Evolutionary conservation across 2,797 vertebrate genomes (phyloP).

Genomic region (Arrhamphus sclerolepis): DNA sequence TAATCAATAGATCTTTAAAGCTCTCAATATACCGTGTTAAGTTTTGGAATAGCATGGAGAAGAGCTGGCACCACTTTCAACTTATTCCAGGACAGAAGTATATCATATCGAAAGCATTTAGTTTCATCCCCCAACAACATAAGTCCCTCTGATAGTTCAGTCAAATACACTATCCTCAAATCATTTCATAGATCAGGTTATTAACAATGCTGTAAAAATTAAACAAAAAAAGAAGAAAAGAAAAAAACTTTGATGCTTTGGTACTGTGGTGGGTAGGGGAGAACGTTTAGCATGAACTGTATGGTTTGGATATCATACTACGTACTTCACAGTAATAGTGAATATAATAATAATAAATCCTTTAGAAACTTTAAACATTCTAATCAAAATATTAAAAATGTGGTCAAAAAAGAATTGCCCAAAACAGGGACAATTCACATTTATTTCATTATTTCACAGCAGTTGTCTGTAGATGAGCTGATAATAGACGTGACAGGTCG

Average conservation of each 20-base stretch:
- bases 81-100: conserved; percentile 73
- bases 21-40: conserved; percentile 87
- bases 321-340: too few species aligned
- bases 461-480: conserved; percentile 13
- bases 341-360: too few species aligned
- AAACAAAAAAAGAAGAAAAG: not conserved
- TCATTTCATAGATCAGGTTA: conserved; percentile 28
- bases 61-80: conserved; percentile 87
- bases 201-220: conserved; percentile 16
- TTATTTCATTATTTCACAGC: too few species aligned
- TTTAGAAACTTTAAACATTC: not conserved
- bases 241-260: not conserved
- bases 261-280: too few species aligned
- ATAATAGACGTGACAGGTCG: conserved; percentile 4
- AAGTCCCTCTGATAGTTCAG: conserved; percentile 58
- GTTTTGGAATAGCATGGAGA: conserved; percentile 81
- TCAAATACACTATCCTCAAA: conserved; percentile 22
- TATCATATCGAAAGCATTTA: conserved; percentile 48
- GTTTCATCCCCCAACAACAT: conserved; percentile 60
- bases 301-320: too few species aligned
- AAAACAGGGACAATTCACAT: too few species aligned
- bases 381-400: conserved; percentile 10
- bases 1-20: conserved; percentile 64
- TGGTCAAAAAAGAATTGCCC: too few species aligned
- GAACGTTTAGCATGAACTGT: not conserved